Percentiles rank a stretch among this genome's conserved stretches.
phyloP scores from a whole-genome alignment of 2,797 vertebrate species.

The Borostomias antarcticus region DNA sequence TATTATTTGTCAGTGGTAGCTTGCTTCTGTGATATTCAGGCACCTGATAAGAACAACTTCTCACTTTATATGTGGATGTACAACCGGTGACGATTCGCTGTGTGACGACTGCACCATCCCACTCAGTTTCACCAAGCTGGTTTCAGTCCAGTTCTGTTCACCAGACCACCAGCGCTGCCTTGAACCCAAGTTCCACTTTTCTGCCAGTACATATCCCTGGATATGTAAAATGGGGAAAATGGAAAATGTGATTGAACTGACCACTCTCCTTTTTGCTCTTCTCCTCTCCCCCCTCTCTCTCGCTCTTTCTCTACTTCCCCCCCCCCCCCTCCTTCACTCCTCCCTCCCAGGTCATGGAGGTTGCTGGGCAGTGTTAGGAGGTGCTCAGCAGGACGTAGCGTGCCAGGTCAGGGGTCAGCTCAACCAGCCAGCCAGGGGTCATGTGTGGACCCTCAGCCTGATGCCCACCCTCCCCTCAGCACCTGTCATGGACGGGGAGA shows the following conservation, averaged over 20 bases:
- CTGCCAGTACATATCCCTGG: neutral
- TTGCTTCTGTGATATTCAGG: neutral
- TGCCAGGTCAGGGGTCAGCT: constrained; percentile 67
- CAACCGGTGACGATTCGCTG: too few species aligned
- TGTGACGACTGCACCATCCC: too few species aligned
- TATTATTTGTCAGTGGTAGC: neutral
- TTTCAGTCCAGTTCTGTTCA: neutral
- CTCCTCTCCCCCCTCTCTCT: neutral
- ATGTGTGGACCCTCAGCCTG: constrained; percentile 60
- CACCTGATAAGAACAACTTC: neutral
- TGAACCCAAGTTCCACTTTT: too few species aligned
- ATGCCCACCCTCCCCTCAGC: constrained; percentile 86
- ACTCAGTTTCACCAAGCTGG: neutral
- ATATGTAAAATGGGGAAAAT: too few species aligned
- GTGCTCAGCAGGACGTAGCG: constrained; percentile 51
- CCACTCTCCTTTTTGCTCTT: neutral
- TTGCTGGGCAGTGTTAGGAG: constrained; percentile 56
- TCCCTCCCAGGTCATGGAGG: constrained; percentile 67
- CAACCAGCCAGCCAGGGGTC: constrained; percentile 1
- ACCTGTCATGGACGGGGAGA: constrained; percentile 91
- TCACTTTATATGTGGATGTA: too few species aligned
- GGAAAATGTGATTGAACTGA: neutral
- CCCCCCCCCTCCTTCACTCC: neutral
- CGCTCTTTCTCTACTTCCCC: neutral
- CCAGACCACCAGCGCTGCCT: too few species aligned